These are phyloP conservation scores for Halichoerus grypus DNA, from an alignment of 2,113 vertebrate genomes.

Conservation along the genomic window DNA sequence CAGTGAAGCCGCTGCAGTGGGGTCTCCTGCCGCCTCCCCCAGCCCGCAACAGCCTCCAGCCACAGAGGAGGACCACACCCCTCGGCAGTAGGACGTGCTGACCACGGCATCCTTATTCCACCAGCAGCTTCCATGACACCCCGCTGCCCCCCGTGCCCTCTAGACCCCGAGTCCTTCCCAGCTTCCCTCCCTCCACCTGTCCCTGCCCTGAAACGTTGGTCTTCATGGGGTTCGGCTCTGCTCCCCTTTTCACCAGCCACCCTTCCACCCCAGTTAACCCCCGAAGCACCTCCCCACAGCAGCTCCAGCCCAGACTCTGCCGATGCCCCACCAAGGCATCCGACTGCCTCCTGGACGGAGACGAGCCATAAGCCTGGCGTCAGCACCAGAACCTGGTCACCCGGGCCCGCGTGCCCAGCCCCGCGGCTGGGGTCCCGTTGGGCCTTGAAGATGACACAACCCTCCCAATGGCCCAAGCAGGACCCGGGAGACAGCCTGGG, in stretches of 20 bases:
- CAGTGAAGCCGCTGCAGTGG: not conserved
- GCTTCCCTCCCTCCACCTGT: not conserved
- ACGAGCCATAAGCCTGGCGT: not conserved
- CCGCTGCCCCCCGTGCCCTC: not conserved
- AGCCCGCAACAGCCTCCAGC: not conserved
- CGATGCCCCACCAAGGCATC: not conserved
- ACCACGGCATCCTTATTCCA: not conserved
- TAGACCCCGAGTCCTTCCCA: not conserved
- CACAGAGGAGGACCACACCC: not conserved
- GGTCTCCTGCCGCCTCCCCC: not conserved
- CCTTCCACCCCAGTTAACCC: not conserved
- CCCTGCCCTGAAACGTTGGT: not conserved
- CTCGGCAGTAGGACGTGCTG: rapidly evolving
- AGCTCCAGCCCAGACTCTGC: not conserved
- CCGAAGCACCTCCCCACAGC: not conserved
- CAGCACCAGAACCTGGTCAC: not conserved
- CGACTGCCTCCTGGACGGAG: not conserved
- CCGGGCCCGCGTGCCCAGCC: rapidly evolving
- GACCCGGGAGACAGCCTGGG: not conserved
- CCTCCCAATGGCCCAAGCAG: not conserved
- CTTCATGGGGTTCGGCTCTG: not conserved
- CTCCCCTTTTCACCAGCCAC: not conserved
- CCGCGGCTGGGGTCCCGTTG: rapidly evolving
- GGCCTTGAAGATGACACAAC: not conserved
- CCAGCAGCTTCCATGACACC: not conserved